These are phyloP conservation scores for Ellobius talpinus DNA, from an alignment of 2,113 vertebrate genomes.

Conservation along the genomic window DNA sequence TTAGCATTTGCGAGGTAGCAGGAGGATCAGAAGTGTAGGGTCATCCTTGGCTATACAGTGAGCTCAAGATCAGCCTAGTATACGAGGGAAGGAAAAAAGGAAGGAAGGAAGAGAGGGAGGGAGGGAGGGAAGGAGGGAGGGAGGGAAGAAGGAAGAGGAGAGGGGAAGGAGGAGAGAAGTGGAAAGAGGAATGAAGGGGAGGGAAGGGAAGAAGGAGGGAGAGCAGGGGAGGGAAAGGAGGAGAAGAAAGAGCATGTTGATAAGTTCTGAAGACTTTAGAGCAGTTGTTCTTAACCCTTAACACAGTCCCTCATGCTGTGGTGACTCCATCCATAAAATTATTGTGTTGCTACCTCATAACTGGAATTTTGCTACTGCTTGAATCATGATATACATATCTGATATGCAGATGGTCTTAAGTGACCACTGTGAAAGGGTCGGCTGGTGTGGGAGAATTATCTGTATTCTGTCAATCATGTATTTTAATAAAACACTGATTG, in stretches of 20 bases:
- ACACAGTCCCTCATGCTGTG: background rate
- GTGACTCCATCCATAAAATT: background rate
- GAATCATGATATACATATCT: background rate
- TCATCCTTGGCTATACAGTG: background rate
- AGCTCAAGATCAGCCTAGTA: background rate
- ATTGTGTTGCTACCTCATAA: background rate
- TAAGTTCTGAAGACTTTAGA: background rate
- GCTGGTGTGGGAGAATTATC: too few species aligned
- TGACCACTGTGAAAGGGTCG: background rate
- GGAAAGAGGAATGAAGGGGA: background rate
- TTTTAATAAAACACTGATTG: too few species aligned
- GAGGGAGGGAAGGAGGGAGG: background rate
- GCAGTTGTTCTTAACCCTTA: background rate
- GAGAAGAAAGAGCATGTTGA: background rate
- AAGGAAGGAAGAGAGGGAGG: background rate
- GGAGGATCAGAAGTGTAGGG: background rate
- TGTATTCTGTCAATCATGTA: too few species aligned
- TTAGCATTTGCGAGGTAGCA: background rate
- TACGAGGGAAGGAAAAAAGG: background rate
- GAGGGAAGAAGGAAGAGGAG: background rate
- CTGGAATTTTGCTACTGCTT: background rate
- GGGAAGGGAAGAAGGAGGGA: too few species aligned
- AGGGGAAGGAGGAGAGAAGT: background rate
- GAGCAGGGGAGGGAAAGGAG: background rate
- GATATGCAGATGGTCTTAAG: background rate